Evolutionary conservation across 2,888 invertebrate genomes (phyloP).

Genomic region (Nesidiocoris tenuis): DNA sequence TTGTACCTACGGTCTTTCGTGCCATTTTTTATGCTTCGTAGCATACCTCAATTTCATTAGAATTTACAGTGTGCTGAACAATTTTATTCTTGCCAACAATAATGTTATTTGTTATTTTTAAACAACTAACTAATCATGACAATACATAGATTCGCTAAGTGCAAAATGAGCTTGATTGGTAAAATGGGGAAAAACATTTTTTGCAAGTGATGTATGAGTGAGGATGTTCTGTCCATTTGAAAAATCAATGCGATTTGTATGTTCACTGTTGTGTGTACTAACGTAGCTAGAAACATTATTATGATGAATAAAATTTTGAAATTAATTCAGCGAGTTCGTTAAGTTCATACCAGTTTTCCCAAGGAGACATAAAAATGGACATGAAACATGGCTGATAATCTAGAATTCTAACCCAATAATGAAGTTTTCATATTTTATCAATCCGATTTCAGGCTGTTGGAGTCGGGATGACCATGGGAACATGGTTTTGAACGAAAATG

Average conservation of each 20-base stretch:
- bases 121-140: slow-evolving; percentile 45
- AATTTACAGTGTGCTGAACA: neutral
- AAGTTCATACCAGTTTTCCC: too few relatives aligned
- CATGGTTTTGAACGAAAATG: too few relatives aligned
- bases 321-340: too few relatives aligned
- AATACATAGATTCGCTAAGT: slow-evolving; percentile 48
- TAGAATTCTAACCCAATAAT: too few relatives aligned
- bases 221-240: slow-evolving; percentile 48
- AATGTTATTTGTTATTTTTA: neutral
- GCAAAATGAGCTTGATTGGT: slow-evolving; percentile 47
- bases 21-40: slow-evolving; percentile 5
- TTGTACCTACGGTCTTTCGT: slow-evolving; percentile 27
- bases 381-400: too few relatives aligned
- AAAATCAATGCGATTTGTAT: slow-evolving; percentile 45
- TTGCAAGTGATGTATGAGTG: slow-evolving; percentile 38
- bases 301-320: slow-evolving; percentile 37
- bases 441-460: too few relatives aligned
- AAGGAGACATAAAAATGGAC: too few relatives aligned
- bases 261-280: slow-evolving; percentile 48
- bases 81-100: neutral
- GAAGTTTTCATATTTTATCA: too few relatives aligned
- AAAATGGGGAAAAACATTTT: slow-evolving; percentile 17
- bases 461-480: too few relatives aligned
- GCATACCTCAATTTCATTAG: neutral
- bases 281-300: slow-evolving; percentile 44